Conservation (phyloP, 2,797 vertebrate genomes). For the Pangasius djambal region DNA sequence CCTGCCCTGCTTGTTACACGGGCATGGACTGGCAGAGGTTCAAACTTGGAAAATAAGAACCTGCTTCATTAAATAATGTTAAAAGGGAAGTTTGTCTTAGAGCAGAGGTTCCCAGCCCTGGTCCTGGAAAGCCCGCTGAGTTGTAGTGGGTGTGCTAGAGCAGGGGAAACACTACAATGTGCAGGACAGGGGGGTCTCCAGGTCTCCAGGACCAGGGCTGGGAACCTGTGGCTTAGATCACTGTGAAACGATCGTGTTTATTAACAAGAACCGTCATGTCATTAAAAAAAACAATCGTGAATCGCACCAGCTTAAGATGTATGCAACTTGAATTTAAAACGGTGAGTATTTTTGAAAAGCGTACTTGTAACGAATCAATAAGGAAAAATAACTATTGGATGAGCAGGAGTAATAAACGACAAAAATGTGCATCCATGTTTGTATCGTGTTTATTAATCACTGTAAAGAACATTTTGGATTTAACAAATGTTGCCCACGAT, state of each 20-base stretch:
- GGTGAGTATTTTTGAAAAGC: background rate
- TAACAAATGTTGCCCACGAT: background rate
- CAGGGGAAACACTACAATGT: no score
- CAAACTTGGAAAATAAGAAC: background rate
- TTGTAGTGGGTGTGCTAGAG: no score
- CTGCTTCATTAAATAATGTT: background rate
- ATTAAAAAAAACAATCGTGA: background rate
- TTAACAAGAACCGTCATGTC: no score
- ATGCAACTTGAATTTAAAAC: background rate
- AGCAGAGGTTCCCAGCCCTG: background rate
- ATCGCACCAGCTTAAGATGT: background rate
- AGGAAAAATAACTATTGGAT: background rate
- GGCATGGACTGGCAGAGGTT: background rate
- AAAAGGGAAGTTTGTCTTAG: background rate
- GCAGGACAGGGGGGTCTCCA: no score
- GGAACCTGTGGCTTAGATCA: no score
- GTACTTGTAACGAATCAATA: background rate
- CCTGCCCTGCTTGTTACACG: background rate
- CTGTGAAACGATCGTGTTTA: no score
- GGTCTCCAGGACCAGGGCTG: no score
- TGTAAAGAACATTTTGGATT: conserved; percentile 13
- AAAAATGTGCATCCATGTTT: background rate
- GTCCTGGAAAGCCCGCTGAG: background rate
- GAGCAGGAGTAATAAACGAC: background rate
- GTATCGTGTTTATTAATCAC: conserved; percentile 37